These are phyloP conservation scores for Anolis carolinensis DNA, from an alignment of 2,113 vertebrate genomes.

Conservation along the genomic window DNA sequence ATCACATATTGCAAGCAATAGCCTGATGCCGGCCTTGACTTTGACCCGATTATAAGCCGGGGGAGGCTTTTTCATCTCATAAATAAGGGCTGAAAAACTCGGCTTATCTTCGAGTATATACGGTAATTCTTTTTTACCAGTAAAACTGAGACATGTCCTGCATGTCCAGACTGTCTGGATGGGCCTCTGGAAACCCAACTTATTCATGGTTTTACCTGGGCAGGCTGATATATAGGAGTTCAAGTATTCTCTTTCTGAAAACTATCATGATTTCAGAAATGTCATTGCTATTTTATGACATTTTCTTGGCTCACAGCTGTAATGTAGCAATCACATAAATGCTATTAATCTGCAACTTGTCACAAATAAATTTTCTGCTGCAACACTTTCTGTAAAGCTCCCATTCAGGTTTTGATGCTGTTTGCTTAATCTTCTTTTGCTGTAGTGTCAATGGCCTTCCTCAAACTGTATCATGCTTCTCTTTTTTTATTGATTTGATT, in stretches of 20 bases:
- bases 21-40: too few relatives aligned
- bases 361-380: slow-evolving; percentile 10
- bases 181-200: not conserved
- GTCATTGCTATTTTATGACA: slow-evolving; percentile 30
- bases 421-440: not conserved
- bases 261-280: slow-evolving; percentile 38
- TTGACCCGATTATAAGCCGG: too few relatives aligned
- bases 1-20: too few relatives aligned
- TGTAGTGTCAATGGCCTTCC: not conserved
- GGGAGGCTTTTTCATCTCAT: too few relatives aligned
- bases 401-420: not conserved
- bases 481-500: slow-evolving; percentile 10
- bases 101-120: too few relatives aligned
- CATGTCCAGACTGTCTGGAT: too few relatives aligned
- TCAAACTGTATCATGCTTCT: not conserved
- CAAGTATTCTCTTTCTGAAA: not conserved
- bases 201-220: not conserved
- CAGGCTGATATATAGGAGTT: not conserved
- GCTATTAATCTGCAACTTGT: slow-evolving; percentile 32
- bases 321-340: not conserved
- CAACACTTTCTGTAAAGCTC: slow-evolving; percentile 19
- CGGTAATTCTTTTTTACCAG: too few relatives aligned
- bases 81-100: too few relatives aligned
- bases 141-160: too few relatives aligned
- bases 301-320: not conserved